phyloP scores from a whole-genome alignment of 1,140 invertebrate genomes.

The Aphaenogaster ashmeadi region DNA sequence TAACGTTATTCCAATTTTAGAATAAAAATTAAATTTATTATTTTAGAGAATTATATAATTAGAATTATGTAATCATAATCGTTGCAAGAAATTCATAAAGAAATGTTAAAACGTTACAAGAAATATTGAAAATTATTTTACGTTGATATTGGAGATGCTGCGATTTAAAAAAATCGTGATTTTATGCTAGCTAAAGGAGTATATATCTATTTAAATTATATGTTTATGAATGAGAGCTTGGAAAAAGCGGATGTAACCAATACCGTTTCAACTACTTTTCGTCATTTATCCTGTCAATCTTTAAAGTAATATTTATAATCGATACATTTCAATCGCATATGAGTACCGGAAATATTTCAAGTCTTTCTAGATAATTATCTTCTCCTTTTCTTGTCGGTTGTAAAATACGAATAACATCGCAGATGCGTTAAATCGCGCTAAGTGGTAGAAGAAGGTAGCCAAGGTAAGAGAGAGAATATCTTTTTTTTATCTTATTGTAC shows the following conservation, averaged over 20 bases:
- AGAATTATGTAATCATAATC: background rate
- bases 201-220: background rate
- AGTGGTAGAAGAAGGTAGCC: background rate
- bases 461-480: background rate
- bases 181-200: background rate
- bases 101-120: background rate
- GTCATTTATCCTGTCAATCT: background rate
- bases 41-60: background rate
- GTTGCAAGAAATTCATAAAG: background rate
- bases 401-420: slow-evolving; percentile 1
- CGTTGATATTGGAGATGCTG: background rate
- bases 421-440: background rate
- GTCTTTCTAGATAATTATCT: slow-evolving; percentile 6
- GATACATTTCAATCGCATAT: background rate
- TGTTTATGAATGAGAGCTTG: background rate
- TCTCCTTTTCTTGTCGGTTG: background rate
- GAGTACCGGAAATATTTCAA: background rate
- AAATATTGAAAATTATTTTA: background rate
- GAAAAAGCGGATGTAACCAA: background rate
- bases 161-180: background rate
- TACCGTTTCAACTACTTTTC: background rate
- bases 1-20: background rate
- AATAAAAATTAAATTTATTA: background rate
- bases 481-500: background rate
- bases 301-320: background rate